Evolutionary conservation across 2,888 invertebrate genomes (phyloP), one percentile per base, ranked within the genome.

Genomic region (Eupithecia insigniata): DNA sequence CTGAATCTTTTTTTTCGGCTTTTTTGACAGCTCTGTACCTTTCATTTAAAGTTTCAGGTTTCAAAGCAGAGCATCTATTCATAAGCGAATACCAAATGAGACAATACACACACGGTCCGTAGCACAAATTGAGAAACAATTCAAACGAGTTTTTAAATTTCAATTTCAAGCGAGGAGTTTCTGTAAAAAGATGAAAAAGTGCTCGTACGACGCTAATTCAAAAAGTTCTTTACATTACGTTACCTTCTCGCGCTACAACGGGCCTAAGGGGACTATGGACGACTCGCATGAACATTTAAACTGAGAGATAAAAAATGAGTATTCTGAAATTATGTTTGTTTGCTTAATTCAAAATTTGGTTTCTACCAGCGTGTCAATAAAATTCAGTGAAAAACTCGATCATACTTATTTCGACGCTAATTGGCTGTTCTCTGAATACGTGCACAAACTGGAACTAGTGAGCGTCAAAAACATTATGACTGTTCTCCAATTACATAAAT

Each of bases 141-240:
- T 81, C 78, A 78, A 84, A 81, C 80, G 76, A 79, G 79, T 79
- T 79, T 80, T 73, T 72, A 74, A 81, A 79, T 80, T 81, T 77
- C 76, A 89, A 88, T 87, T 90, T 87, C 80, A 83, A 83, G 84
- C 87, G 87, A 80, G 84, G 66, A 89, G 86, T 88, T 87, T 84
- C 22, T 85, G 83, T 91, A 90, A 88, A 91, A 90, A 89, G 84
- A 84, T 83, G 81, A 87, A 87, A 87, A 86, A 85, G 86, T 84
- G 88, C 87, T 88, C 87, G 88, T 85, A 88, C 87, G 89, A 90
- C 89, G 90, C 90, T 92, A 91, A 92, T 93, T 93, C 89, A 92
- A 90, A 93, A 93, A 93, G 92, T 93, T 91, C 89, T 88, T 92
- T 92, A 90, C 91, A 92, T 92, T 92, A 86, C 87, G 86, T 84